Conservation (phyloP, 2,797 vertebrate genomes). For the Sebastiscus tertius region DNA sequence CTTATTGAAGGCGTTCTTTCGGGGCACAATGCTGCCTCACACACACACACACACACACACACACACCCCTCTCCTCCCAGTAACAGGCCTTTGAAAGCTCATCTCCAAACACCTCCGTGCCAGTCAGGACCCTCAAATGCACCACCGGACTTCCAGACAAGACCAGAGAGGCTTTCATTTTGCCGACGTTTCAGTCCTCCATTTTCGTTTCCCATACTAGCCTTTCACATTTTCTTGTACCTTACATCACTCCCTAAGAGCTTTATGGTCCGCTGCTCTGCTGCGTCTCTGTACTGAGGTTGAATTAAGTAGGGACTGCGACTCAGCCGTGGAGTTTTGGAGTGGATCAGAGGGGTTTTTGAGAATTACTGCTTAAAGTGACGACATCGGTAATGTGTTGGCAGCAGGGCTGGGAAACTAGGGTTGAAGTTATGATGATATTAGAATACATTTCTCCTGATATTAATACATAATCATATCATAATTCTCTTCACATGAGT, state of each 20-base stretch:
- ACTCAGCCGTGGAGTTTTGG: slow-evolving; percentile 40
- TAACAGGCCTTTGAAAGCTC: slow-evolving; percentile 45
- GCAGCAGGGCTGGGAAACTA: background rate
- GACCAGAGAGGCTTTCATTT: slow-evolving; percentile 51
- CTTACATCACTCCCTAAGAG: slow-evolving; percentile 55
- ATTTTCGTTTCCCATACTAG: slow-evolving; percentile 49
- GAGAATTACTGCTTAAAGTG: slow-evolving; percentile 31
- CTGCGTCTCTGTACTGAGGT: slow-evolving; percentile 25
- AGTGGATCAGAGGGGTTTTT: slow-evolving; percentile 42
- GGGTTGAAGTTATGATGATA: background rate
- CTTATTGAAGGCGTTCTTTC: slow-evolving; percentile 9
- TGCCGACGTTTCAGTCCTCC: slow-evolving; percentile 28
- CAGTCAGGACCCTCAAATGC: slow-evolving; percentile 32
- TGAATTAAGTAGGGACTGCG: slow-evolving; percentile 50
- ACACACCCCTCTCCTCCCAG: background rate
- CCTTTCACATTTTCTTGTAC: slow-evolving; percentile 56
- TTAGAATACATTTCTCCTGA: background rate
- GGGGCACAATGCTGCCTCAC: slow-evolving; percentile 12
- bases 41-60: background rate
- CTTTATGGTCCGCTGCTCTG: slow-evolving; percentile 41
- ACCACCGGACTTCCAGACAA: slow-evolving; percentile 23
- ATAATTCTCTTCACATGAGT: background rate
- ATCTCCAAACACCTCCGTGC: slow-evolving; percentile 9
- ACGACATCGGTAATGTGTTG: background rate
- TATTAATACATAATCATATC: background rate